Evolutionary conservation across 2,888 invertebrate genomes (phyloP).

Genomic region (Pseudanteris insignis): DNA sequence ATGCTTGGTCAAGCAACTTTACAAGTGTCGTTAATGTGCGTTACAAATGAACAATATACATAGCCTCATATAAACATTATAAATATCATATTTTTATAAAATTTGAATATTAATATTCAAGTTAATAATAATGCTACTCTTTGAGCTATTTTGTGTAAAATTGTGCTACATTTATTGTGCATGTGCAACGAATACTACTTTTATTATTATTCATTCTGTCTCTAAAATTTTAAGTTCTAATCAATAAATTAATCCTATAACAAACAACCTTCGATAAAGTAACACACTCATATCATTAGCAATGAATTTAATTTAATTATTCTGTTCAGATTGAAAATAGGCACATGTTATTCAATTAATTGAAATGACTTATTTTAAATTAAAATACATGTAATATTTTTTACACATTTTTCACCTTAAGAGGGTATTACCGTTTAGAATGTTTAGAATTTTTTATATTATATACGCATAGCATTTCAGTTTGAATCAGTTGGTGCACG

Average conservation of each 20-base stretch:
- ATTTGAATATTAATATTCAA: slow-evolving; percentile 11
- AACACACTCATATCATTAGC: slow-evolving; percentile 6
- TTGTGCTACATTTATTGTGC: slow-evolving; percentile 13
- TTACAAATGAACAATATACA: slow-evolving; percentile 5
- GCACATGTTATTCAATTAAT: too few species aligned
- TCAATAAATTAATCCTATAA: slow-evolving; percentile 51
- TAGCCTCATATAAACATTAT: slow-evolving; percentile 34
- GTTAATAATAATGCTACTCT: slow-evolving; percentile 12
- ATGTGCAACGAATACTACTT: neutral
- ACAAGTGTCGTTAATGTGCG: neutral
- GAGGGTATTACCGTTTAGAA: too few species aligned
- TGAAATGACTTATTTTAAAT: too few species aligned
- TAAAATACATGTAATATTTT: too few species aligned
- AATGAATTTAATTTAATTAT: neutral
- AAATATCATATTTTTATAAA: slow-evolving; percentile 31
- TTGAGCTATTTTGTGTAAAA: slow-evolving; percentile 36
- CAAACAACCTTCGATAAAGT: slow-evolving; percentile 58
- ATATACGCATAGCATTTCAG: too few species aligned
- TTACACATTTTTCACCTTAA: too few species aligned
- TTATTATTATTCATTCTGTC: neutral
- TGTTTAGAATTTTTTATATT: too few species aligned
- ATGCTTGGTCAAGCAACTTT: slow-evolving; percentile 52
- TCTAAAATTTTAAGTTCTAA: neutral
- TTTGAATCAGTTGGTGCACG: too few species aligned
- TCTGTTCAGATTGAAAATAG: neutral